phyloP scores from a whole-genome alignment of 2,888 invertebrate genomes.

The Spodoptera littoralis region DNA sequence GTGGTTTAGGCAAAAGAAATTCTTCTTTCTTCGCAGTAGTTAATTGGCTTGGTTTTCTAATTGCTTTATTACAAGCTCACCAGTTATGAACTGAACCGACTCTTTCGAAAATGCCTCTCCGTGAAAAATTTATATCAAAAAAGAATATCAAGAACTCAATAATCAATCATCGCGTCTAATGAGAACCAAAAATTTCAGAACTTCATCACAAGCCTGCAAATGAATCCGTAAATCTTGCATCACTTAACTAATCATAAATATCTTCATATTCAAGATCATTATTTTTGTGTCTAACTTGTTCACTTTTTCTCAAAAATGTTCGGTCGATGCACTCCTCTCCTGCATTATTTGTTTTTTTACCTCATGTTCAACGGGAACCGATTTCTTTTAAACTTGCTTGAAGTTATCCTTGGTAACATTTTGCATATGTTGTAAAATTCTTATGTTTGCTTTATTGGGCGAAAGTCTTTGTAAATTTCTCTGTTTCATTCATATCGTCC shows the following conservation, averaged over 20 bases:
- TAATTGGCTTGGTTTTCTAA: too few relatives aligned
- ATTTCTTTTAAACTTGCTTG: slow-evolving; percentile 1
- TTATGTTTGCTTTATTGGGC: too few relatives aligned
- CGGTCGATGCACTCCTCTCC: slow-evolving; percentile 15
- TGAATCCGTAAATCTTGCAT: slow-evolving; percentile 47
- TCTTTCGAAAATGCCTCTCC: too few relatives aligned
- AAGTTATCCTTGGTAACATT: slow-evolving; percentile 3
- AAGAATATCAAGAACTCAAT: background rate
- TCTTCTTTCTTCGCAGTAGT: too few relatives aligned
- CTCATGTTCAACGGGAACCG: slow-evolving; percentile 4
- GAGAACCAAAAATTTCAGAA: slow-evolving; percentile 11
- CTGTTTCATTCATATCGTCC: background rate
- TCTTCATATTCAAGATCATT: slow-evolving; percentile 33
- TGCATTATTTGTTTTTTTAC: slow-evolving; percentile 8
- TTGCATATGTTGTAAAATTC: background rate
- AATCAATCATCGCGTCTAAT: slow-evolving; percentile 10
- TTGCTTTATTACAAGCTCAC: too few relatives aligned
- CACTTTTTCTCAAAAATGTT: slow-evolving; percentile 13
- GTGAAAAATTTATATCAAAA: too few relatives aligned
- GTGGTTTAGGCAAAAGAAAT: too few relatives aligned
- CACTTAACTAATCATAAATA: slow-evolving; percentile 41
- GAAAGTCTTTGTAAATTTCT: too few relatives aligned
- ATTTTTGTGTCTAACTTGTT: slow-evolving; percentile 33
- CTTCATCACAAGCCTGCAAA: slow-evolving; percentile 7
- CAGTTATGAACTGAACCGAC: too few relatives aligned